Base-by-base conservation (phyloP, 2,888 invertebrate genomes). In the Teleiodes luculella region DNA sequence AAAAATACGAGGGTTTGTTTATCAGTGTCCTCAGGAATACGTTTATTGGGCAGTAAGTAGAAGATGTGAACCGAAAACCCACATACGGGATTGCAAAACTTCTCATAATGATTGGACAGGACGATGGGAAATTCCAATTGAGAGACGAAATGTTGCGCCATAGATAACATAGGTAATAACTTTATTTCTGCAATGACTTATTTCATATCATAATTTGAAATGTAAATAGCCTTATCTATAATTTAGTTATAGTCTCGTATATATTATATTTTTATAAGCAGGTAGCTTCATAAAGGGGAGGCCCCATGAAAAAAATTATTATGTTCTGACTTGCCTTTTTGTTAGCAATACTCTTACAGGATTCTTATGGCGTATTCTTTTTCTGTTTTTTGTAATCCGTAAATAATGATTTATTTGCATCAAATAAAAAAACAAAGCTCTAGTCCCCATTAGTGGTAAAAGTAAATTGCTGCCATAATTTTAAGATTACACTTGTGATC, bases 31-130 rank as follows among this genome's bases (percentile, higher is more conserved):
- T 0, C 86, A 92, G 66, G 93, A 93, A 41, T 95, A 92, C 66
- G 90, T 93, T 3, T 96, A 93, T 74, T 96, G 95, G 95, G 91
- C 93, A 41, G 92, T 94, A 3, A 95, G 95, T 65, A 92, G 93
- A 77, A 90, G 94, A 69, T 96, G 96, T 73, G 96, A 96, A 80
- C 91, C 91, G 41, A 83, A 86, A 0, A 81, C 87, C 43, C 91
- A 91, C 69, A 79, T 95, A 49, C 88, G 91, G 53, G 91, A 92
- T 69, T 96, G 95, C 52, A 83, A 83, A 57, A 76, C 79, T 48
- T 76, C 85, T 14, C 66, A 68, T 20, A 83, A 80, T 36, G 70
- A 78, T 48, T 90, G 90, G 90, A 72, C 61, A 36, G 85, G 79
- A 51, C 80, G 91, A 75, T 90, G 91, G 87, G 90, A 91, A 65